phyloP scores from a whole-genome alignment of 2,113 vertebrate genomes.

The Lasiurus borealis region DNA sequence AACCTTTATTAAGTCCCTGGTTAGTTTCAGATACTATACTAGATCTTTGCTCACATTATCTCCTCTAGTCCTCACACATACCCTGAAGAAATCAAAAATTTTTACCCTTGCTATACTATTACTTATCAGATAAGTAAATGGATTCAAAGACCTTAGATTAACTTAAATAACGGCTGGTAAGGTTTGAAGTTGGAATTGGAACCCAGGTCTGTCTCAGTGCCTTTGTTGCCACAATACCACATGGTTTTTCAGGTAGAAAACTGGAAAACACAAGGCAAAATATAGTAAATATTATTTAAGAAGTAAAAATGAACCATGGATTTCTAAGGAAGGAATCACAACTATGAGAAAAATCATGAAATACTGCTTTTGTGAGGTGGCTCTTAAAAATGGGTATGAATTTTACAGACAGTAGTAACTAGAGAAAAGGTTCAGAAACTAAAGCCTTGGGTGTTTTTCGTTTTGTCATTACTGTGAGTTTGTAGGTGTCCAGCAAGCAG shows the following conservation, averaged over 20 bases:
- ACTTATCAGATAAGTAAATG: not conserved
- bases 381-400: not conserved
- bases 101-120: not conserved
- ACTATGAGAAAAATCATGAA: not conserved
- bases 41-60: not conserved
- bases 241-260: not conserved
- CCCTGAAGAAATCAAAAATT: not conserved
- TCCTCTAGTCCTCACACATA: not conserved
- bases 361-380: not conserved
- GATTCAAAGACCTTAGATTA: not conserved
- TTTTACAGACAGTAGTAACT: not conserved
- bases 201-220: not conserved
- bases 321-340: conserved; percentile 1
- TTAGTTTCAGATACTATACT: not conserved
- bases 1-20: not conserved
- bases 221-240: accelerated
- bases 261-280: not conserved
- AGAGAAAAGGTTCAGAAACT: not conserved
- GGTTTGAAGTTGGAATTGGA: not conserved
- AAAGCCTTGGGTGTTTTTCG: not conserved
- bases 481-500: not conserved
- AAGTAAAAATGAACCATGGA: not conserved
- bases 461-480: not conserved
- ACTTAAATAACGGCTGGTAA: not conserved
- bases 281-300: not conserved